A percentile compares a stretch with the other conserved stretches of the same genome.
Evolutionary conservation across 2,888 invertebrate species (phyloP).

Genomic region (Drosophila hamatofila): DNA sequence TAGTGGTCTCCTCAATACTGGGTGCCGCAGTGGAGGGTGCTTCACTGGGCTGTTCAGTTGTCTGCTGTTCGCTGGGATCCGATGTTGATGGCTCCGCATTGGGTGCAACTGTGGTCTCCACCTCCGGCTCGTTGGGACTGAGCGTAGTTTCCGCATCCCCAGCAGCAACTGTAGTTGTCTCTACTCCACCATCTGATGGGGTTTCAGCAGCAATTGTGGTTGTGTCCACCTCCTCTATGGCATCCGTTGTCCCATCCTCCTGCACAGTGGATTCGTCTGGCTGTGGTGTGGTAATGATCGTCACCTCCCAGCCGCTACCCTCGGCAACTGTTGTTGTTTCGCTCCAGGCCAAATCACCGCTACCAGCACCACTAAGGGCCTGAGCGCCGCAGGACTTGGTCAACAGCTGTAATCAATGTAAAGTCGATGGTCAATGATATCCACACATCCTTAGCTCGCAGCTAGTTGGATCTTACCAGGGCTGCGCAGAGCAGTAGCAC

Average conservation of each 20-base stretch:
- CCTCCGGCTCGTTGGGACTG: constrained; percentile 29
- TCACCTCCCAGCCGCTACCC: constrained; percentile 61
- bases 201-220: constrained; percentile 7
- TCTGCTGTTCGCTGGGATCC: constrained; percentile 16
- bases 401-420: constrained; percentile 53
- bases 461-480: constrained; percentile 56
- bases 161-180: constrained; percentile 20
- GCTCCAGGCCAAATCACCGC: constrained; percentile 39
- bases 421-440: constrained; percentile 34
- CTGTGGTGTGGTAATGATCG: constrained; percentile 5
- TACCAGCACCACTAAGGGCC: constrained; percentile 55
- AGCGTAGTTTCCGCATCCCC: constrained; percentile 24
- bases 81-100: not conserved
- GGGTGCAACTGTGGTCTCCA: constrained; percentile 26
- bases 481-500: constrained; percentile 59
- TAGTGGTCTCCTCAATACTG: not conserved
- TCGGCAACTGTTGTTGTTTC: constrained; percentile 48
- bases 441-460: constrained; percentile 13
- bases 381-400: constrained; percentile 65
- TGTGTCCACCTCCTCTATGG: constrained; percentile 21
- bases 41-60: not conserved
- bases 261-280: constrained; percentile 10
- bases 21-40: not conserved
- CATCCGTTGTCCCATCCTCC: constrained; percentile 17
- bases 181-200: not conserved